Evolutionary conservation across 2,888 invertebrate species (phyloP).

Genomic region (Eupithecia subumbrata): DNA sequence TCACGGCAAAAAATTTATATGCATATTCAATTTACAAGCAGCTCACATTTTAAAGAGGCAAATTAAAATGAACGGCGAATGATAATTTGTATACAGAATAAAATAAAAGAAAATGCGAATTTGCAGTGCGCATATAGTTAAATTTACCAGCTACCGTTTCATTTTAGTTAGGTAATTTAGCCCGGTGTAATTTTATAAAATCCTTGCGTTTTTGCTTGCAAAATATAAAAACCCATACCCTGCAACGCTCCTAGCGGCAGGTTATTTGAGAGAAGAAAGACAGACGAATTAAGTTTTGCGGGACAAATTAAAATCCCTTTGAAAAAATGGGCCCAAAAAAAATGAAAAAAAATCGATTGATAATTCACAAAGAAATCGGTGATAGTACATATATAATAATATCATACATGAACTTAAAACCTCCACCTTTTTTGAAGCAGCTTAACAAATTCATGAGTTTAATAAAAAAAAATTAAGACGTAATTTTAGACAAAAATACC

Average conservation of each 20-base stretch:
- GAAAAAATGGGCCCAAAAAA: too few relatives aligned
- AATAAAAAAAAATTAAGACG: neutral
- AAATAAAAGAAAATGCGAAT: neutral
- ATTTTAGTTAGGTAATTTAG: neutral
- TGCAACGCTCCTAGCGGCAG: neutral
- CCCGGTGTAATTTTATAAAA: neutral
- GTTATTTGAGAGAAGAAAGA: too few relatives aligned
- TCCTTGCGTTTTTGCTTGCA: neutral
- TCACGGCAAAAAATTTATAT: too few relatives aligned
- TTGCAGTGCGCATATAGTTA: neutral
- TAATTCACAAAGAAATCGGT: too few relatives aligned
- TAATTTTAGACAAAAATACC: neutral
- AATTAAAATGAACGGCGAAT: constrained; percentile 15
- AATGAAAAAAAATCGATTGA: too few relatives aligned
- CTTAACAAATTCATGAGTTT: neutral
- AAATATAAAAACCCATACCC: neutral
- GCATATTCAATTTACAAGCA: constrained; percentile 22
- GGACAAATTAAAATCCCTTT: too few relatives aligned
- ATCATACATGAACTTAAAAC: too few relatives aligned
- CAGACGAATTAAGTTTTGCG: too few relatives aligned
- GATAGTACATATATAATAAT: too few relatives aligned
- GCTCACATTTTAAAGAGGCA: constrained; percentile 8
- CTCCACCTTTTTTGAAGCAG: too few relatives aligned
- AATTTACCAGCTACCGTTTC: neutral
- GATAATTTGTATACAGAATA: constrained; percentile 6